Evolutionary conservation across 2,888 invertebrate genomes (phyloP).

Genomic region (Pterostichus madidus): DNA sequence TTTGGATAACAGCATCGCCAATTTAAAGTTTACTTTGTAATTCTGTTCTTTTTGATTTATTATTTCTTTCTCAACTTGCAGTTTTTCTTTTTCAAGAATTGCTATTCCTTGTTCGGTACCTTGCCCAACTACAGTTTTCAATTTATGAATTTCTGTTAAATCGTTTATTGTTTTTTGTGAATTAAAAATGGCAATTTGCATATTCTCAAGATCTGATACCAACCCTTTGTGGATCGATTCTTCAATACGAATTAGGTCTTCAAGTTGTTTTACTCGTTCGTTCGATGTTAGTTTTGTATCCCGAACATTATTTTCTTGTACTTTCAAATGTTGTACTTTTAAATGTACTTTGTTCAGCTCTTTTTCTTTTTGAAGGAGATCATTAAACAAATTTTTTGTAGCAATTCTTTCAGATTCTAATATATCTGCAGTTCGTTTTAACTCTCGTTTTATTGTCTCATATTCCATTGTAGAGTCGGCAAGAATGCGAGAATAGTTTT

Average conservation of each 20-base stretch:
- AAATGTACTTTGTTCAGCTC: constrained; percentile 67
- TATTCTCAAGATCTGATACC: constrained; percentile 77
- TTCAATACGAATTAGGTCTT: constrained; percentile 81
- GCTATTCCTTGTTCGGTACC: constrained; percentile 77
- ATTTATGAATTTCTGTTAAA: constrained; percentile 78
- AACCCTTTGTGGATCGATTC: constrained; percentile 78
- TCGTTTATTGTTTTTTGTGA: constrained; percentile 78
- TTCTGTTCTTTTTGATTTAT: constrained; percentile 71
- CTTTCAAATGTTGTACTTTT: constrained; percentile 74
- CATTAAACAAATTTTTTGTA: constrained; percentile 61
- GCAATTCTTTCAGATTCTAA: constrained; percentile 74
- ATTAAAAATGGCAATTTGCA: constrained; percentile 78
- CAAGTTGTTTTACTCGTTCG: constrained; percentile 81
- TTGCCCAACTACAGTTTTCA: constrained; percentile 78
- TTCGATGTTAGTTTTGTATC: constrained; percentile 80
- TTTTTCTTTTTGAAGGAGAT: constrained; percentile 68
- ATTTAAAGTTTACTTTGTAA: constrained; percentile 72
- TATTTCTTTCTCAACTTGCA: constrained; percentile 72
- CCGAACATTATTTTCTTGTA: constrained; percentile 78
- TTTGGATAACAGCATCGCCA: constrained; percentile 72
- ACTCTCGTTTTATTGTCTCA: constrained; percentile 77
- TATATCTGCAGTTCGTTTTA: constrained; percentile 76
- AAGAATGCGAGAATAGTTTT: constrained; percentile 68
- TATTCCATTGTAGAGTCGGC: constrained; percentile 75
- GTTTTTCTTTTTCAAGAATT: constrained; percentile 71